A percentile compares a stretch with the other conserved stretches of the same genome.
These are phyloP conservation scores for Trachurus trachurus DNA, from an alignment of 2,797 vertebrate species.

Conservation along the genomic window DNA sequence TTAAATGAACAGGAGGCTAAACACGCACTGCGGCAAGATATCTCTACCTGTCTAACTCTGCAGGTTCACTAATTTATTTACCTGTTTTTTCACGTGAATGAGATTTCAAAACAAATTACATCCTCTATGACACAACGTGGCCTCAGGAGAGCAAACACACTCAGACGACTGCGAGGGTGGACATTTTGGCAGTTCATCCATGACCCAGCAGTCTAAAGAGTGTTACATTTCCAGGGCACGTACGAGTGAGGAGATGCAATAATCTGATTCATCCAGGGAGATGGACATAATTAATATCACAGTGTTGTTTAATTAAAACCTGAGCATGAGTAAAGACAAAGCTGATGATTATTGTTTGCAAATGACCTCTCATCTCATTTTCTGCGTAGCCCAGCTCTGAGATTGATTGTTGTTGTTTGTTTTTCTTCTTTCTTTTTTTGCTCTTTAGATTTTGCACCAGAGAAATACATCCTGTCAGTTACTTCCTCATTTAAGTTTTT, in stretches of 20 bases:
- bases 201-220: constrained; percentile 58
- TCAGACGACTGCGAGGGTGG: constrained; percentile 37
- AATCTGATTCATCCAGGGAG: constrained; percentile 75
- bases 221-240: constrained; percentile 69
- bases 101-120: constrained; percentile 61
- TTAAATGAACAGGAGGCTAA: constrained; percentile 22
- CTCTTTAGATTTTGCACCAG: neutral
- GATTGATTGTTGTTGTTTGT: constrained; percentile 41
- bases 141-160: constrained; percentile 44
- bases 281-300: constrained; percentile 82
- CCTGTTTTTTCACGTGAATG: constrained; percentile 9
- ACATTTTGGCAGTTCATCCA: constrained; percentile 44
- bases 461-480: neutral
- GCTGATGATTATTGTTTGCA: constrained; percentile 79
- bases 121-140: constrained; percentile 34
- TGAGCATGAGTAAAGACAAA: constrained; percentile 74
- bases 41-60: constrained; percentile 28
- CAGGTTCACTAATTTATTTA: constrained; percentile 22
- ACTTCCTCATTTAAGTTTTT: constrained; percentile 4
- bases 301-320: constrained; percentile 85
- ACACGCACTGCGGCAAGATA: constrained; percentile 16
- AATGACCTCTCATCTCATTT: constrained; percentile 67
- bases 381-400: constrained; percentile 32
- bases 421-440: neutral
- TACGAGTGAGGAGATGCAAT: constrained; percentile 70